phyloP scores from a whole-genome alignment of 2,113 vertebrate genomes.

The Xerus inauris region DNA sequence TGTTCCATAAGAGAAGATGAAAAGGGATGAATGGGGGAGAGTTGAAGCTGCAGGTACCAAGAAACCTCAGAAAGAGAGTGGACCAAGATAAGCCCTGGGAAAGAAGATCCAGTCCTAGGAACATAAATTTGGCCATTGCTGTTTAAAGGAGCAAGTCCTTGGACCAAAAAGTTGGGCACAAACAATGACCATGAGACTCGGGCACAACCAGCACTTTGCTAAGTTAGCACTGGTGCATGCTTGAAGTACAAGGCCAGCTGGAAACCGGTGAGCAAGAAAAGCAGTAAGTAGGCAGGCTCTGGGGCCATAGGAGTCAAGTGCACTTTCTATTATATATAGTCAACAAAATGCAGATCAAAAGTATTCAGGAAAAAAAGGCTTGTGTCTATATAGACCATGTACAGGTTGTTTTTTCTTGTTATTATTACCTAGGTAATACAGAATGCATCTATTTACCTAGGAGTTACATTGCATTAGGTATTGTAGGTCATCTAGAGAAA shows the following conservation, averaged over 20 bases:
- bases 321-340: not conserved
- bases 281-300: not conserved
- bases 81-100: not conserved
- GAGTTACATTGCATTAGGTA: not conserved
- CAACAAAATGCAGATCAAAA: not conserved
- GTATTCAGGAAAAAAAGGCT: not conserved
- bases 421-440: not conserved
- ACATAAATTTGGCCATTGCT: not conserved
- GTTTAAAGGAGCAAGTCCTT: not conserved
- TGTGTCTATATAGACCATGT: not conserved
- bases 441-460: not conserved
- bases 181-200: accelerated
- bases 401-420: not conserved
- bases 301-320: not conserved
- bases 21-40: not conserved
- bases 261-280: not conserved
- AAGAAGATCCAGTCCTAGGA: not conserved
- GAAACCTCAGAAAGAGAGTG: not conserved
- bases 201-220: accelerated
- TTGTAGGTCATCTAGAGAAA: not conserved
- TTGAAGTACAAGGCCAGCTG: not conserved
- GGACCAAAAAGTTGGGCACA: not conserved
- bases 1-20: not conserved
- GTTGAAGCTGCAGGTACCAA: not conserved
- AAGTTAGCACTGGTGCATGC: not conserved